phyloP scores from a whole-genome alignment of 2,113 vertebrate genomes.

The Connochaetes taurinus region DNA sequence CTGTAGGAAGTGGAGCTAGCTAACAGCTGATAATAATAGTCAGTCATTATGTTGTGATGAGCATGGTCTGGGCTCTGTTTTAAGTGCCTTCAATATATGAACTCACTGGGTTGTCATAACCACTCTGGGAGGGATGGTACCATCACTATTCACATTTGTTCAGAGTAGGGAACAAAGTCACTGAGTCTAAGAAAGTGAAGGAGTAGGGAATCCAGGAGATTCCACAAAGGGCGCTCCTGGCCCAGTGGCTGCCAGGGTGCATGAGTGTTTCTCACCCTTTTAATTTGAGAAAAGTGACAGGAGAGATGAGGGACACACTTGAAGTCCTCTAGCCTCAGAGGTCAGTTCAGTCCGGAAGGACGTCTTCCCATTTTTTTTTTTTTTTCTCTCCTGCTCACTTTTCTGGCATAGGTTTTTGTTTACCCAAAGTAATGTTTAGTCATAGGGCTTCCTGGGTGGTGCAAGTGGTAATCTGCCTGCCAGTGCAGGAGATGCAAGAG shows the following conservation, averaged over 20 bases:
- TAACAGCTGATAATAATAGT: background rate
- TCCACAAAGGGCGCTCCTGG: accelerated
- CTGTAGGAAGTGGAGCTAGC: background rate
- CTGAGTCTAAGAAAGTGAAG: background rate
- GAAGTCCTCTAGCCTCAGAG: background rate
- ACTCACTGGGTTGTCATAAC: background rate
- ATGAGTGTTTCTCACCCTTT: background rate
- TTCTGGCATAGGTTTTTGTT: background rate
- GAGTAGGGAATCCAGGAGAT: background rate
- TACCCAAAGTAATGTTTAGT: background rate
- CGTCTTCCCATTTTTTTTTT: background rate
- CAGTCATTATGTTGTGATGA: background rate
- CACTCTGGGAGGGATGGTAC: background rate
- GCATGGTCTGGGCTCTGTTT: background rate
- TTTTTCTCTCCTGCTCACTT: background rate
- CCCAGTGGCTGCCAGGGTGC: accelerated
- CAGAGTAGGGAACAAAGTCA: background rate
- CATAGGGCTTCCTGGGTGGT: background rate
- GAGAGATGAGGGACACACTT: background rate
- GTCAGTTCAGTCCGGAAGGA: background rate
- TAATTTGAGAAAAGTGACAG: background rate
- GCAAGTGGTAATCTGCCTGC: background rate
- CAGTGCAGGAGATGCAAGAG: background rate
- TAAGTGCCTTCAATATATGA: background rate
- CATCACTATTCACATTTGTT: background rate